These are phyloP conservation scores for Anguilla obscura DNA, from an alignment of 2,797 vertebrate genomes.

Conservation along the genomic window DNA sequence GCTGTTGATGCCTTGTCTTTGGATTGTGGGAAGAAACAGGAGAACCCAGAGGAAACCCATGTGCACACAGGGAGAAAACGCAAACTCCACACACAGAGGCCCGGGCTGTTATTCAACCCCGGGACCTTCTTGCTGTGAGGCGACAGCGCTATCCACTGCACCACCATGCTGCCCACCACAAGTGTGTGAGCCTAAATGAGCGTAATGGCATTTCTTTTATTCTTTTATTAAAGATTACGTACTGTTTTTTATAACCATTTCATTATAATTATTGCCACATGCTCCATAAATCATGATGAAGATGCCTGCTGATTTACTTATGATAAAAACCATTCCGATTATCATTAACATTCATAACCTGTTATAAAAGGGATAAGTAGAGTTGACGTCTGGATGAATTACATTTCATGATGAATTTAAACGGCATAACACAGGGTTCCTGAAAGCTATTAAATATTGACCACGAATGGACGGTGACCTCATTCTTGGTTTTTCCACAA, in stretches of 20 bases:
- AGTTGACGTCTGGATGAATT: neutral
- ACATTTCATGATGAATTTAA: neutral
- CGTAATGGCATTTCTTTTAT: neutral
- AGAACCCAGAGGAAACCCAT: too few relatives aligned
- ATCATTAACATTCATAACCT: neutral
- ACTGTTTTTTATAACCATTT: neutral
- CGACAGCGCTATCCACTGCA: too few relatives aligned
- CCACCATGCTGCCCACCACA: neutral
- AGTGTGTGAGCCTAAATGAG: neutral
- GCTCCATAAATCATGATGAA: neutral
- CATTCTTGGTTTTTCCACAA: conserved; percentile 41
- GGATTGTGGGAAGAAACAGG: too few relatives aligned
- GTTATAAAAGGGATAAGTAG: neutral
- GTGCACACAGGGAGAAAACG: too few relatives aligned
- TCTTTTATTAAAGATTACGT: neutral
- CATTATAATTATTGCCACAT: conserved; percentile 13
- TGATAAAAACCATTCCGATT: neutral
- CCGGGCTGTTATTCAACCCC: too few relatives aligned
- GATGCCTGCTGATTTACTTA: conserved; percentile 10
- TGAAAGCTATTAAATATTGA: conserved; percentile 13
- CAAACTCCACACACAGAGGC: too few relatives aligned
- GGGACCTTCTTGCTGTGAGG: too few relatives aligned
- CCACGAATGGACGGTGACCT: conserved; percentile 36
- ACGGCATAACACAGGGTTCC: neutral
- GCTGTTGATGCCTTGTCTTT: too few relatives aligned